Base-by-base conservation (phyloP, 1,140 invertebrate genomes). In the Philaenus spumarius region DNA sequence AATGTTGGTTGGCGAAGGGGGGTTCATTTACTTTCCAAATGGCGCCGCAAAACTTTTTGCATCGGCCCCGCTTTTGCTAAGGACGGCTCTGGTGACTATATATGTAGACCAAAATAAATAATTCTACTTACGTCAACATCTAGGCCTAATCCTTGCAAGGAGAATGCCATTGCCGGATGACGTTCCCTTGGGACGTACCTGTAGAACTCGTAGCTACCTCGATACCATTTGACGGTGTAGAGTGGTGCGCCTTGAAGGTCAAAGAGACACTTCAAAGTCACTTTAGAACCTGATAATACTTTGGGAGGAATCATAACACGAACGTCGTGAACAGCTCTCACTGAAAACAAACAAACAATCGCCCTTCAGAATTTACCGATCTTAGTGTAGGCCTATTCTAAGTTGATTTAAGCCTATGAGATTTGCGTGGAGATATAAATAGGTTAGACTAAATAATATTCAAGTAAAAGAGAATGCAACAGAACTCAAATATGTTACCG, bases 141-240 rank as follows among this genome's bases (percentile, higher is more conserved):
- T 42, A 83, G 78, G 63, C 73, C 73, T 59, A 82, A 71, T 60
- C 78, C 80, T 26, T 72, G 73, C 50, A 80, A 69, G 50, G 72
- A 71, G 66, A 82, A 82, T 30, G 73, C 75, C 66, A 79, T 79
- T 57, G 74, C 71, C 23, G 75, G 71, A 45, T 79, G 79, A 19
- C 67, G 68, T 63, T 80, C 78, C 45, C 74, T 77, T 14, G 80
- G 78, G 9, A 74, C 73, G 62, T 76, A 82, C 58, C 81, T 73
- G 73, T 80, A 83, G 71, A 86, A 86, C 69, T 85, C 83, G 50
- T 76, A 73, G 60, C 79, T 78, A 34, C 82, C 84, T 60, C 84
- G 80, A 73, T 93, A 91, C 89, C 89, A 93, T 76, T 91, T 91
- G 64, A 93, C 86, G 57, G 86, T 83, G 74, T 91, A 91, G 54